Base-by-base conservation (phyloP, 2,113 vertebrate species). In the Myotis davidii region DNA sequence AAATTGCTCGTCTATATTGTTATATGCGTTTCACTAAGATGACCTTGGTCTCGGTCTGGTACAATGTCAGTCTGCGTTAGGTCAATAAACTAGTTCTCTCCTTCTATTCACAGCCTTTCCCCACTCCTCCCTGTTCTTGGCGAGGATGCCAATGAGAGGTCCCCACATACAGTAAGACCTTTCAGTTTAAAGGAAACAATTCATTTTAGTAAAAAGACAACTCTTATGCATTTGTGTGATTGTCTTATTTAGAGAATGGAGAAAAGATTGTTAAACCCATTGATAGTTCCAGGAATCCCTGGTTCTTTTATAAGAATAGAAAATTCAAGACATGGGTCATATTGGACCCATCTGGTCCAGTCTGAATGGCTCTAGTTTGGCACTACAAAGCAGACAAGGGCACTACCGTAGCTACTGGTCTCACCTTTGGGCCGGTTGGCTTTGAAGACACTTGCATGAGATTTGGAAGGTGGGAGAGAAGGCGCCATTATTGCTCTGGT, bases 181-280 rank as follows among this genome's bases (percentile, higher is more conserved):
- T 84, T 91, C 34, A 48, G 25, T 86, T 93, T 48, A 83, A 92
- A 88, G 23, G 45, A 88, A 82, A 78, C 20, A 2, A 42, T 81
- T 72, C 39, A 32, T 74, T 59, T 90, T 64, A 69, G 32, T 56
- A 39, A 93, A 85, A 78, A 69, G 48, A 14, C 16, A 13, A 73
- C 45, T 76, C 39, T 39, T 17, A 10, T 0, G 23, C 45, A 85
- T 85, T 42, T 56, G 32, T 79, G 25, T 74, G 21, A 64, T 81
- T 18, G 21, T 45, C 85, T 94, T 72, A 70, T 21, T 94, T 65
- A 92, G 32, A 78, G 17, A 86, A 86, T 78, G 3, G 89, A 94
- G 91, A 76, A 54, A 92, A 81, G n/a, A 85, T 77, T 29, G 5
- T 72, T 81, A 65, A 77, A 50, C 21, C 48, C 34, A 17, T 21